Percentiles rank a stretch among this genome's conserved stretches.
Conservation (phyloP, 1,140 invertebrate genomes). For the Drosophila simulans region DNA sequence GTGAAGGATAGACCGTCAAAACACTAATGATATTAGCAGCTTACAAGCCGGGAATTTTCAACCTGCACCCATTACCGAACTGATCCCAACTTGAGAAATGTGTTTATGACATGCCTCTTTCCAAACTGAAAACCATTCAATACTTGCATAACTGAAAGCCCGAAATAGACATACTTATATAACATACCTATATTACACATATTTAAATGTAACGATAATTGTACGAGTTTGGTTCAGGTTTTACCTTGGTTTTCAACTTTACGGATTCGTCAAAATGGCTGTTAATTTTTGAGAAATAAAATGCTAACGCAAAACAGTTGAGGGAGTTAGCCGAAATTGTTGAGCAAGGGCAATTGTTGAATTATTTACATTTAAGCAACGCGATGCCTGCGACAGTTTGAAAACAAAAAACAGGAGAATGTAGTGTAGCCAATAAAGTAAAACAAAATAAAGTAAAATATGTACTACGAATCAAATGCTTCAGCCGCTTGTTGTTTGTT, state of each 20-base stretch:
- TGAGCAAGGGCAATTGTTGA: conserved; percentile 56
- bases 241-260: conserved; percentile 74
- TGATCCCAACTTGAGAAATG: conserved; percentile 17
- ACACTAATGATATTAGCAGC: conserved; percentile 12
- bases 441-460: conserved; percentile 52
- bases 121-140: conserved; percentile 14
- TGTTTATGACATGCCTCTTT: conserved; percentile 7
- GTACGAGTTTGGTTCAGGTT: conserved; percentile 65
- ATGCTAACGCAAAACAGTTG: conserved; percentile 61
- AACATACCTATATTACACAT: conserved; percentile 32
- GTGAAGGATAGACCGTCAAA: too few species aligned
- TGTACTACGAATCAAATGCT: conserved; percentile 59
- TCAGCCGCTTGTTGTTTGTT: conserved; percentile 74
- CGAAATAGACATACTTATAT: conserved; percentile 47
- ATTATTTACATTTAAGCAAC: conserved; percentile 71
- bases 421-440: conserved; percentile 59
- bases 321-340: conserved; percentile 25
- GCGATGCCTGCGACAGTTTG: conserved; percentile 66
- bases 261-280: conserved; percentile 84
- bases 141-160: conserved; percentile 1
- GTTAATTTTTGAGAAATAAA: conserved; percentile 82
- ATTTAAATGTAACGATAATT: conserved; percentile 59
- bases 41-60: conserved; percentile 7
- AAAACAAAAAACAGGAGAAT: conserved; percentile 22
- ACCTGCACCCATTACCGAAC: not conserved